Evolutionary conservation across 1,140 invertebrate species (phyloP).

Genomic region (Hyles vespertilio): DNA sequence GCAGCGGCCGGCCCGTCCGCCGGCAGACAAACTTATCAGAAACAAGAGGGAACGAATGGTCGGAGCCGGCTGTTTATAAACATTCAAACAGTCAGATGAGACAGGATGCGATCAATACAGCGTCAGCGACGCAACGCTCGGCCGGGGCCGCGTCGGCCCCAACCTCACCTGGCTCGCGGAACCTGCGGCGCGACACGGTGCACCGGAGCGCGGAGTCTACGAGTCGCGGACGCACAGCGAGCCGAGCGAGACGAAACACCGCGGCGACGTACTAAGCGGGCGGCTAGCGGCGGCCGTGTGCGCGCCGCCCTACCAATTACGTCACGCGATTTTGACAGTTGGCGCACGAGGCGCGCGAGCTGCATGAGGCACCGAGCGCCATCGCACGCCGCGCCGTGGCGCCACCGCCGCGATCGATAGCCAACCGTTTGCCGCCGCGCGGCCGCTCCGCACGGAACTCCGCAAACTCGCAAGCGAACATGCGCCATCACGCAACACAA

Average conservation of each 20-base stretch:
- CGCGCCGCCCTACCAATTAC: conserved; percentile 57
- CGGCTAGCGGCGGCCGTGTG: conserved; percentile 61
- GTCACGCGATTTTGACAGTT: conserved; percentile 62
- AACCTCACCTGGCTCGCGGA: conserved; percentile 51
- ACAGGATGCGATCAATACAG: conserved; percentile 63
- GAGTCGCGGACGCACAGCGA: conserved; percentile 30
- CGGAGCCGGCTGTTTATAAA: conserved; percentile 71
- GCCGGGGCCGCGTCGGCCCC: conserved; percentile 40
- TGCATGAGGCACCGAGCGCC: conserved; percentile 12
- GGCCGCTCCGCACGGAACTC: conserved; percentile 17
- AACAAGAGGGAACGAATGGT: conserved; percentile 57
- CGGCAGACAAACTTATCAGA: conserved; percentile 50
- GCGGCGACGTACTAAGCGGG: conserved; percentile 50
- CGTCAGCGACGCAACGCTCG: conserved; percentile 40
- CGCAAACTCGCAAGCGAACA: background rate
- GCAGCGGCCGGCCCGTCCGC: conserved; percentile 38
- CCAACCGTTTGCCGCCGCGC: conserved; percentile 17
- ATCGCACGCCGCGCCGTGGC: conserved; percentile 39
- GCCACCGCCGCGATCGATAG: conserved; percentile 36
- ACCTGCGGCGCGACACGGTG: conserved; percentile 39
- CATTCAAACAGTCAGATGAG: conserved; percentile 55
- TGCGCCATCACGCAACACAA: background rate
- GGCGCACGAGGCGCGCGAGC: conserved; percentile 45
- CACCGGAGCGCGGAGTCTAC: conserved; percentile 40
- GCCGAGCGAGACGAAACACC: conserved; percentile 17